phyloP scores from a whole-genome alignment of 1,140 invertebrate species.

The Rhopalosiphum maidis region DNA sequence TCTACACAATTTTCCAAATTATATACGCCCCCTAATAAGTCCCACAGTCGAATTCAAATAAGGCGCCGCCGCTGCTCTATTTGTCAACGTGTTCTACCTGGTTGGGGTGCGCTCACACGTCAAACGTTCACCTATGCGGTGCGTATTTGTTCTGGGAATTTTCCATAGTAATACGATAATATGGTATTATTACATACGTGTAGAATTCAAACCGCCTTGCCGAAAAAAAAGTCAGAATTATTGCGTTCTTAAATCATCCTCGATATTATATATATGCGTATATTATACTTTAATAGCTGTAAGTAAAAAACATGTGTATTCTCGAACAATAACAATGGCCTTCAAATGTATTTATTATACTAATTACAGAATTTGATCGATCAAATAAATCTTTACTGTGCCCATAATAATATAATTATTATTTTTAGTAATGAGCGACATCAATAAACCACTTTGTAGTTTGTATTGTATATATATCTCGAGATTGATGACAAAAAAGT shows the following conservation, averaged over 20 bases:
- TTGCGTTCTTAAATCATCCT: background rate
- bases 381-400: background rate
- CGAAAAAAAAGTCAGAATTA: background rate
- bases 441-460: background rate
- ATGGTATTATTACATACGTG: background rate
- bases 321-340: background rate
- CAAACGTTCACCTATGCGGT: background rate
- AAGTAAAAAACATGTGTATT: background rate
- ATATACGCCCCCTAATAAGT: conserved; percentile 51
- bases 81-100: conserved; percentile 30
- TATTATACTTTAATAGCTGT: background rate
- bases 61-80: conserved; percentile 33
- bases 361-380: background rate
- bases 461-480: background rate
- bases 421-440: background rate
- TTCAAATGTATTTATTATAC: background rate
- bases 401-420: background rate
- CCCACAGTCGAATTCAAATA: conserved; percentile 29
- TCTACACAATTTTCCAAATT: conserved; percentile 50
- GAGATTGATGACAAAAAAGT: too few relatives aligned
- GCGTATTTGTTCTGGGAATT: background rate
- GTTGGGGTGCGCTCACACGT: background rate
- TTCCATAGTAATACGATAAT: background rate
- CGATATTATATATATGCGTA: background rate
- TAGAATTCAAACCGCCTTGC: background rate